Percentiles rank a stretch among this genome's conserved stretches.
phyloP scores from a whole-genome alignment of 2,113 vertebrate genomes.

The Lipotes vexillifer region DNA sequence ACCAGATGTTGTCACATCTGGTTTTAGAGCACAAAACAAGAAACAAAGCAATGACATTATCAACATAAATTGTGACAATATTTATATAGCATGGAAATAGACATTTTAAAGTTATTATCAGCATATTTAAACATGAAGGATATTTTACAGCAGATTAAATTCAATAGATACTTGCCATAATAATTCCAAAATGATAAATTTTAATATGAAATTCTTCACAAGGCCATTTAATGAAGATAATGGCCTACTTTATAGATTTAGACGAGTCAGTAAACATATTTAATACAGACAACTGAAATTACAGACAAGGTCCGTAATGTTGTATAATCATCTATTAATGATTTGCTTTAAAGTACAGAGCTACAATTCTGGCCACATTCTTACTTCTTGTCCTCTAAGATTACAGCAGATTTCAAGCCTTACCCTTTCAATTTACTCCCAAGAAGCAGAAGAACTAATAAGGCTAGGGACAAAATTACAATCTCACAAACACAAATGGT shows the following conservation, averaged over 20 bases:
- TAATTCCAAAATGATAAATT: background rate
- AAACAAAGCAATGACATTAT: background rate
- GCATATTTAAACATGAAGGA: background rate
- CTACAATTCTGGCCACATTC: background rate
- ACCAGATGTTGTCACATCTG: background rate
- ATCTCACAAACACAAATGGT: background rate
- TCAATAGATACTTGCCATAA: background rate
- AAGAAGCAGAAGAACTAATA: background rate
- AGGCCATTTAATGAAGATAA: background rate
- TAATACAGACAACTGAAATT: background rate
- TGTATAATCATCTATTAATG: background rate
- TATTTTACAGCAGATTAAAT: background rate
- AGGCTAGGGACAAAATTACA: background rate
- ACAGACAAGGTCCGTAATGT: background rate
- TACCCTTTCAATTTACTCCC: background rate
- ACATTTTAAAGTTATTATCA: background rate
- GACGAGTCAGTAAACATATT: background rate
- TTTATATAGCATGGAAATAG: background rate
- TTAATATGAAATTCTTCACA: background rate
- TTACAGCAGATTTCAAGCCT: background rate
- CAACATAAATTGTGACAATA: background rate
- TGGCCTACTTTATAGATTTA: background rate
- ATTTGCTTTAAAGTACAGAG: background rate
- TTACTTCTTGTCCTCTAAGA: background rate
- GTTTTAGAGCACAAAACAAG: background rate